Evolutionary conservation across 2,888 invertebrate genomes (phyloP).

Genomic region (Abrostola tripartita): DNA sequence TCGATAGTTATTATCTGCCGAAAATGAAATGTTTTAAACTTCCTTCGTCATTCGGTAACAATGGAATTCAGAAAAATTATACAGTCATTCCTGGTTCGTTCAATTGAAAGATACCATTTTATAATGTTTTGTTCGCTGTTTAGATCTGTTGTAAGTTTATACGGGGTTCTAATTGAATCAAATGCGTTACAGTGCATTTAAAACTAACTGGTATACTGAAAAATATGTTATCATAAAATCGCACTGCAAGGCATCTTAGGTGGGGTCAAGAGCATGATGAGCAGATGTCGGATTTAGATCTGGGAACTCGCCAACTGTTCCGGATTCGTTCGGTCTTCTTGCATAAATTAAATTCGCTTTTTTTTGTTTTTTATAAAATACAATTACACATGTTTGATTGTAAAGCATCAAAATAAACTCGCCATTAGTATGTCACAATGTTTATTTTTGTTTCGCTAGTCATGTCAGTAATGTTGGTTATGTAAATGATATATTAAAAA

Average conservation of each 20-base stretch:
- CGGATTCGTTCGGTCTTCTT: conserved; percentile 61
- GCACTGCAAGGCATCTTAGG: conserved; percentile 73
- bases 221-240: conserved; percentile 55
- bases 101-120: conserved; percentile 67
- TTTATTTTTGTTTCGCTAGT: conserved; percentile 7
- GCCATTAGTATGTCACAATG: conserved; percentile 36
- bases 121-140: conserved; percentile 51
- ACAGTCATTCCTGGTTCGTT: conserved; percentile 82
- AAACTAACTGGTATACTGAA: conserved; percentile 32
- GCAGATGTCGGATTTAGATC: conserved; percentile 77
- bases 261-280: conserved; percentile 80
- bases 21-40: conserved; percentile 85
- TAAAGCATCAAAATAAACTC: conserved; percentile 46
- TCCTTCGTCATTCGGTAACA: conserved; percentile 85
- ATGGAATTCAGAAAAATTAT: conserved; percentile 78
- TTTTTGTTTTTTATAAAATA: conserved; percentile 62
- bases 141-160: conserved; percentile 62
- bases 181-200: conserved; percentile 32
- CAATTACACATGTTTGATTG: conserved; percentile 52
- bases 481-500: conserved; percentile 9
- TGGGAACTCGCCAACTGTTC: conserved; percentile 80
- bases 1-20: conserved; percentile 85
- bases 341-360: conserved; percentile 66
- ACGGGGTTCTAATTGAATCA: conserved; percentile 36
- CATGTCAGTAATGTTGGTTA: conserved; percentile 5